Conservation (phyloP, 2,797 vertebrate genomes). For the Numenius phaeopus region DNA sequence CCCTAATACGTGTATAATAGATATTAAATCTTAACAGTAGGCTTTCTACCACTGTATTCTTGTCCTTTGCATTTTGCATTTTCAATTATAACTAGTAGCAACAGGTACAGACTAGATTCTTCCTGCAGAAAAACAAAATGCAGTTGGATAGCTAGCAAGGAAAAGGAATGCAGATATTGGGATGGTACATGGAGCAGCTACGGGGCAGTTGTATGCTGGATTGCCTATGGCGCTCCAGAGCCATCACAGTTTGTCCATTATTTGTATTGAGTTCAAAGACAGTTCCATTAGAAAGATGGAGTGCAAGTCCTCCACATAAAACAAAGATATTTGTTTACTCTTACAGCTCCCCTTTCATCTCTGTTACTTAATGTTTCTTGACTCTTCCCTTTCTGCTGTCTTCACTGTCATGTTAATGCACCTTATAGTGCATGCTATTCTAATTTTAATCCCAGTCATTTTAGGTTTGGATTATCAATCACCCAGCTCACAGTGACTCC, state of each 20-base stretch:
- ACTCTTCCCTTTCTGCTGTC: neutral
- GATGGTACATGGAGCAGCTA: neutral
- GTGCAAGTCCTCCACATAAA: neutral
- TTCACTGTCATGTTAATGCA: neutral
- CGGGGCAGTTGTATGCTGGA: neutral
- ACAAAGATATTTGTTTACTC: neutral
- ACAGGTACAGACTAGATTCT: neutral
- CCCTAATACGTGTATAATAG: neutral
- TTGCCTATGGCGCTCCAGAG: neutral
- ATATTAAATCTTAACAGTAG: neutral
- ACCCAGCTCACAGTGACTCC: neutral
- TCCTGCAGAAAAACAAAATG: neutral
- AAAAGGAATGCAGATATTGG: neutral
- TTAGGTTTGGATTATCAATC: neutral
- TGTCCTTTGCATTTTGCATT: neutral
- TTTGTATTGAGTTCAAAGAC: neutral
- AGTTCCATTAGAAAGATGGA: neutral
- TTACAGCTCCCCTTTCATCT: neutral
- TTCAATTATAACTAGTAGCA: neutral
- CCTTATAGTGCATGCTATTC: neutral
- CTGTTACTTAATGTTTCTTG: conserved; percentile 7
- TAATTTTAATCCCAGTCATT: neutral
- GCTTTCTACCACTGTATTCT: neutral
- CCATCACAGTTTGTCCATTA: neutral
- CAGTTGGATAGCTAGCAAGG: neutral